Conservation (phyloP, 2,113 vertebrate genomes). For the Condylura cristata region DNA sequence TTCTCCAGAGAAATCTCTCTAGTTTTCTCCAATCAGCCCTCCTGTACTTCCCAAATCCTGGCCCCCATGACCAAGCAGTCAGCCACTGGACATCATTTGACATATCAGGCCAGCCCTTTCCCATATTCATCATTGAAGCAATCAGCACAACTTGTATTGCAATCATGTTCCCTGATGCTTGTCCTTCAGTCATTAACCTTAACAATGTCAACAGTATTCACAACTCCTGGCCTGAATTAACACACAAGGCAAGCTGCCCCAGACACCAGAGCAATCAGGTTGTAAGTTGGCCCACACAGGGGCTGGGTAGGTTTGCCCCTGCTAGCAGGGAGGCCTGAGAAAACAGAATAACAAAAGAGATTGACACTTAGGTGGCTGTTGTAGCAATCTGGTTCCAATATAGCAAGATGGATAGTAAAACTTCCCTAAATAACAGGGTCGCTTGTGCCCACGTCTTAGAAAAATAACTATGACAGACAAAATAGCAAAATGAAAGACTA, state of each 20-base stretch:
- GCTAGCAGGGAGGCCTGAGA: not conserved
- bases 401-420: not conserved
- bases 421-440: not conserved
- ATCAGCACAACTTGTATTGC: not conserved
- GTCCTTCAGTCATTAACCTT: not conserved
- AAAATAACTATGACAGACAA: not conserved
- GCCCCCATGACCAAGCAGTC: too few species aligned
- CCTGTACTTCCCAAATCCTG: not conserved
- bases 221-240: not conserved
- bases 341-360: not conserved
- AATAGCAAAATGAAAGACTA: not conserved
- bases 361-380: not conserved
- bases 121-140: not conserved
- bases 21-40: not conserved
- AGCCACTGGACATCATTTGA: not conserved
- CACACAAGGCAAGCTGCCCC: accelerated
- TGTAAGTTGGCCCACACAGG: not conserved
- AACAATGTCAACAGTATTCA: not conserved
- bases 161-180: not conserved
- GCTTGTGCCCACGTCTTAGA: not conserved
- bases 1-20: not conserved
- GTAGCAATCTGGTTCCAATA: not conserved
- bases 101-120: not conserved
- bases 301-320: not conserved
- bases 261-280: not conserved